A percentile compares a stretch with the other conserved stretches of the same genome.
Conservation (phyloP, 2,113 vertebrate species). For the Hemichromis elongatus region DNA sequence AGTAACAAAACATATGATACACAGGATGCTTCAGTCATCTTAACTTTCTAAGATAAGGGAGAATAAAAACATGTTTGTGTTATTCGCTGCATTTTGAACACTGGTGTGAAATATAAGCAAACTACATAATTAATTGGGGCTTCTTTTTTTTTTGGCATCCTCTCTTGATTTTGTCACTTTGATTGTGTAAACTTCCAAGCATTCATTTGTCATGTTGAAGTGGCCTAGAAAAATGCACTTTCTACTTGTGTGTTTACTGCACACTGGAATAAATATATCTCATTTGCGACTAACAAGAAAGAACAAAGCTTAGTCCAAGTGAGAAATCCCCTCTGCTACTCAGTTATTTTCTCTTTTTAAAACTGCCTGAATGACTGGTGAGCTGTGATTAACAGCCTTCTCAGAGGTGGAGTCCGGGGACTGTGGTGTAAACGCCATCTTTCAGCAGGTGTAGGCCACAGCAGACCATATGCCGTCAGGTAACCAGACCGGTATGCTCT, state of each 20-base stretch:
- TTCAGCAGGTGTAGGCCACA: slow-evolving; percentile 80
- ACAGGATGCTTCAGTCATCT: neutral
- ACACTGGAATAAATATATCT: neutral
- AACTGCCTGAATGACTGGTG: slow-evolving; percentile 67
- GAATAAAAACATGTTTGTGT: neutral
- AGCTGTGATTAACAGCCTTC: slow-evolving; percentile 69
- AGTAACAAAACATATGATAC: neutral
- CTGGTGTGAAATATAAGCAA: neutral
- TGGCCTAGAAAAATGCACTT: neutral
- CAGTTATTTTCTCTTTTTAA: slow-evolving; percentile 52
- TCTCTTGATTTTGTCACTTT: neutral
- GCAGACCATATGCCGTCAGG: slow-evolving; percentile 80
- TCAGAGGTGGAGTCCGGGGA: slow-evolving; percentile 61
- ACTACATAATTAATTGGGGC: neutral
- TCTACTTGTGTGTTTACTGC: neutral
- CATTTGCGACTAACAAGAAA: neutral
- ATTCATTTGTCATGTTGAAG: neutral
- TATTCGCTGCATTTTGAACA: neutral
- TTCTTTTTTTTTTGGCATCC: accelerated
- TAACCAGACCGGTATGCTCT: slow-evolving; percentile 71
- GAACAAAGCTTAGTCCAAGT: neutral
- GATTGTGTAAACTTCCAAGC: neutral
- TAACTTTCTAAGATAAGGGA: neutral
- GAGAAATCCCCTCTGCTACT: neutral
- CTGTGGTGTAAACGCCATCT: slow-evolving; percentile 67